Conservation (phyloP, 2,113 vertebrate genomes). For the Dipodomys ordii region DNA sequence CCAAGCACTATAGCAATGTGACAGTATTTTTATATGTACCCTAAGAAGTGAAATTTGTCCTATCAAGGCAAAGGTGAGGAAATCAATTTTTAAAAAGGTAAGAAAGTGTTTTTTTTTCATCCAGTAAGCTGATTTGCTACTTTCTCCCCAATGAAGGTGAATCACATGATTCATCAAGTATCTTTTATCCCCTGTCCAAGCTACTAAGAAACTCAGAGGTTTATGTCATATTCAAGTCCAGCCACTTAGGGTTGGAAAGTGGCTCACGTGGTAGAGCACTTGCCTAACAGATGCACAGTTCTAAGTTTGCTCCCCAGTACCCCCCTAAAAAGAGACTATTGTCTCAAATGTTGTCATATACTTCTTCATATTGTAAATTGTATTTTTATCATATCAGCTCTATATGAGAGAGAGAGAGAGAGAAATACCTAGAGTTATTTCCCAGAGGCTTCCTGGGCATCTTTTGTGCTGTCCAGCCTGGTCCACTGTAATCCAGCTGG, state of each 20-base stretch:
- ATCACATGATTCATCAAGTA: neutral
- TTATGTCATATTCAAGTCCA: neutral
- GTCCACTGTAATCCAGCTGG: conserved; percentile 50
- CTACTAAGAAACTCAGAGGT: conserved; percentile 37
- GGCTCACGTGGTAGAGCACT: too few relatives aligned
- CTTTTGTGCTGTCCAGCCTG: neutral
- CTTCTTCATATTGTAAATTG: neutral
- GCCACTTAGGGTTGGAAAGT: neutral
- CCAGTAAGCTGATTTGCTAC: neutral
- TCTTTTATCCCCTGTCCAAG: conserved; percentile 16
- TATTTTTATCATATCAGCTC: neutral
- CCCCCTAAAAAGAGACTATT: too few relatives aligned
- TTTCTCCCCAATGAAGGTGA: neutral
- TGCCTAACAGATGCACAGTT: too few relatives aligned
- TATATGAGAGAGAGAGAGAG: neutral
- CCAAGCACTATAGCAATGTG: neutral
- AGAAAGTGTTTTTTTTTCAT: conserved; percentile 41
- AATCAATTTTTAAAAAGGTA: neutral
- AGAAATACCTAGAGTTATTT: neutral
- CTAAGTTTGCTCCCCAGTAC: too few relatives aligned
- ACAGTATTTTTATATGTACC: neutral
- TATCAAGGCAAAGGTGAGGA: conserved; percentile 21
- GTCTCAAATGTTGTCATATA: too few relatives aligned
- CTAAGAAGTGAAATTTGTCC: conserved; percentile 1
- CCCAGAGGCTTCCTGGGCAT: neutral